Percentiles rank a stretch among this genome's conserved stretches.
These are phyloP conservation scores for Nesoenas mayeri DNA, from an alignment of 2,113 vertebrate species.

Conservation along the genomic window DNA sequence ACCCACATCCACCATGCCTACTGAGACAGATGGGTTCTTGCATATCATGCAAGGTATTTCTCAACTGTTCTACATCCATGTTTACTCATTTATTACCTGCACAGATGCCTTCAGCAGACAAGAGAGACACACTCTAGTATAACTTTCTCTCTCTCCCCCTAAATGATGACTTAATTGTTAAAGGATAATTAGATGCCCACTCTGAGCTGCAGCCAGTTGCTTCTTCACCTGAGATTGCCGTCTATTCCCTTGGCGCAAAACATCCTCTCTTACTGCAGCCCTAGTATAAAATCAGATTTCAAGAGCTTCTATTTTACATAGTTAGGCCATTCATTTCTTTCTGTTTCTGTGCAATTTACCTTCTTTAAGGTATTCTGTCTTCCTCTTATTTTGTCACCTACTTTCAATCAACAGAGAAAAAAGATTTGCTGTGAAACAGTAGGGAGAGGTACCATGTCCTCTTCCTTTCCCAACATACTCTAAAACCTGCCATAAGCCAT, in stretches of 20 bases:
- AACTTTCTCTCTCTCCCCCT: background rate
- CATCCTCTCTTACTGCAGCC: background rate
- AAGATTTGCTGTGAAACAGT: background rate
- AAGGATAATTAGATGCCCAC: background rate
- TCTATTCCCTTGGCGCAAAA: background rate
- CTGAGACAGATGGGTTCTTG: background rate
- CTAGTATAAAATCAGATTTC: background rate
- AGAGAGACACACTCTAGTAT: background rate
- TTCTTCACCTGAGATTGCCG: background rate
- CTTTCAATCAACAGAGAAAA: background rate
- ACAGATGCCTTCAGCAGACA: background rate
- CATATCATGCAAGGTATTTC: background rate
- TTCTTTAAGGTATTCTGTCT: background rate
- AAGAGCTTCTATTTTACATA: background rate
- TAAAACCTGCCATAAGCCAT: background rate
- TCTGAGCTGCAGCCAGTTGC: background rate
- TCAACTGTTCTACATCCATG: background rate
- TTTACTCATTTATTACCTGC: background rate
- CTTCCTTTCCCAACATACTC: background rate
- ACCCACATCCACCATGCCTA: accelerated
- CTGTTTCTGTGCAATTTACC: background rate
- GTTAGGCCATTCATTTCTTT: background rate
- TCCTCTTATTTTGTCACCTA: background rate
- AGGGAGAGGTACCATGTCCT: background rate
- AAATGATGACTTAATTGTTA: background rate